phyloP scores from a whole-genome alignment of 2,888 invertebrate species.

The Loripinus fragilis region DNA sequence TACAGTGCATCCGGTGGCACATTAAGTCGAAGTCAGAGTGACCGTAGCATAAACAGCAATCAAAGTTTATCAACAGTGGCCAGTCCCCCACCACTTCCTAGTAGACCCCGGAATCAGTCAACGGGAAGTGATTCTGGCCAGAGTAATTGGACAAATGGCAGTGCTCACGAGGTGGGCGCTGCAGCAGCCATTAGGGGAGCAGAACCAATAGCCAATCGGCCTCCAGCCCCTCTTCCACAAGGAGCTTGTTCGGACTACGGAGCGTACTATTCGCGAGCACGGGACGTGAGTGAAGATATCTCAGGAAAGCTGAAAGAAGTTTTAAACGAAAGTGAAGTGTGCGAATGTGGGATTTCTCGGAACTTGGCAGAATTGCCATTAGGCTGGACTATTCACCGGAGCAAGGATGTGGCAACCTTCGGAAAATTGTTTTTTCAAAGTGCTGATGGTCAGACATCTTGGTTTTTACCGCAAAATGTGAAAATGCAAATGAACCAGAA shows the following conservation, averaged over 20 bases:
- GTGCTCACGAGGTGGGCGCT: neutral
- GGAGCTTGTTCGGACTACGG: slow-evolving; percentile 39
- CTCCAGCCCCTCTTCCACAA: slow-evolving; percentile 63
- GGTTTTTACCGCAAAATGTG: slow-evolving; percentile 67
- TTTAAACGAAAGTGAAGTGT: slow-evolving; percentile 66
- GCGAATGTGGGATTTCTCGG: slow-evolving; percentile 74
- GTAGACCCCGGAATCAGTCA: slow-evolving; percentile 24
- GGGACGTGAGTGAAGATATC: slow-evolving; percentile 63
- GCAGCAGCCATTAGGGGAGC: neutral
- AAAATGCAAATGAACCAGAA: slow-evolving; percentile 56
- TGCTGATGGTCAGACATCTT: slow-evolving; percentile 66
- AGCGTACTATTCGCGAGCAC: slow-evolving; percentile 65
- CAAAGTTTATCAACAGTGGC: neutral
- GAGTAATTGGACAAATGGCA: neutral
- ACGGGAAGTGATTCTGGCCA: slow-evolving; percentile 22
- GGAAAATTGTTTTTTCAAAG: slow-evolving; percentile 71
- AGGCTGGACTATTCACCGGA: slow-evolving; percentile 74
- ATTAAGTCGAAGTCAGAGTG: slow-evolving; percentile 14
- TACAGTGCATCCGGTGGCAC: neutral
- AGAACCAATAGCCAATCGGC: slow-evolving; percentile 35
- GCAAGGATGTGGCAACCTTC: slow-evolving; percentile 62
- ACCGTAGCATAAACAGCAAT: neutral
- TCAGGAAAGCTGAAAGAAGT: slow-evolving; percentile 65
- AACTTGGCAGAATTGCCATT: slow-evolving; percentile 65
- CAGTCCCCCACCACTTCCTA: slow-evolving; percentile 28